Percentiles rank a stretch among this genome's conserved stretches.
phyloP scores from a whole-genome alignment of 2,888 invertebrate genomes.

The Biston betularia region DNA sequence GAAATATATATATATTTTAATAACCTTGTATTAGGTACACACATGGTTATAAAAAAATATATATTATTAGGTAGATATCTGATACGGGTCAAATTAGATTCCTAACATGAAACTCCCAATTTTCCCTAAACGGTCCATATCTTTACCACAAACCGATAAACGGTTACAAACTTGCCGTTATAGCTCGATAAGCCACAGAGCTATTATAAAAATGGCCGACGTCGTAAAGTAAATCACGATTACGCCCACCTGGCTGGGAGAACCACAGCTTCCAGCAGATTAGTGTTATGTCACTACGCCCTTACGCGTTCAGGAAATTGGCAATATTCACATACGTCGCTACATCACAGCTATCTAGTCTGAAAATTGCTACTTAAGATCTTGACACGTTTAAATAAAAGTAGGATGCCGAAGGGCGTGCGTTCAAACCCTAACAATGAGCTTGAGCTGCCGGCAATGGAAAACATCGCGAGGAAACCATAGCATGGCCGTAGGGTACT shows the following conservation, averaged over 20 bases:
- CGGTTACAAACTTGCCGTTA: slow-evolving; percentile 27
- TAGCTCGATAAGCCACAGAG: slow-evolving; percentile 29
- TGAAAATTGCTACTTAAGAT: slow-evolving; percentile 17
- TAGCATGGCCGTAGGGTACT: too few relatives aligned
- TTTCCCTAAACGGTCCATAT: slow-evolving; percentile 20
- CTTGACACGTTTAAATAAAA: slow-evolving; percentile 16
- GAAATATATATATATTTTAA: too few relatives aligned
- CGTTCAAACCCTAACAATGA: too few relatives aligned
- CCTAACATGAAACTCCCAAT: slow-evolving; percentile 3
- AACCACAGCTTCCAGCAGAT: slow-evolving; percentile 30
- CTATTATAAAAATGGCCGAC: slow-evolving; percentile 36
- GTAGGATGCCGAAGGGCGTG: too few relatives aligned
- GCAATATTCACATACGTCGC: slow-evolving; percentile 38
- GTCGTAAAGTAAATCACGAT: slow-evolving; percentile 38
- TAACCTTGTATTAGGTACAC: too few relatives aligned
- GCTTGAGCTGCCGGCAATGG: too few relatives aligned
- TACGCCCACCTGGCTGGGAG: slow-evolving; percentile 29
- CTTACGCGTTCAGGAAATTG: slow-evolving; percentile 38
- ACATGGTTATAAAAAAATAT: too few relatives aligned
- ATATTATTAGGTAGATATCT: background rate
- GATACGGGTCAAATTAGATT: slow-evolving; percentile 8
- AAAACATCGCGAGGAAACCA: too few relatives aligned
- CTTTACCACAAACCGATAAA: slow-evolving; percentile 29
- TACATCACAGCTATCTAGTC: slow-evolving; percentile 18
- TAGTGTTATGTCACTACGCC: slow-evolving; percentile 32